Evolutionary conservation across 2,113 vertebrate species (phyloP), one percentile per base, ranked within the genome.

Genomic region (Chloropsis cyanopogon): DNA sequence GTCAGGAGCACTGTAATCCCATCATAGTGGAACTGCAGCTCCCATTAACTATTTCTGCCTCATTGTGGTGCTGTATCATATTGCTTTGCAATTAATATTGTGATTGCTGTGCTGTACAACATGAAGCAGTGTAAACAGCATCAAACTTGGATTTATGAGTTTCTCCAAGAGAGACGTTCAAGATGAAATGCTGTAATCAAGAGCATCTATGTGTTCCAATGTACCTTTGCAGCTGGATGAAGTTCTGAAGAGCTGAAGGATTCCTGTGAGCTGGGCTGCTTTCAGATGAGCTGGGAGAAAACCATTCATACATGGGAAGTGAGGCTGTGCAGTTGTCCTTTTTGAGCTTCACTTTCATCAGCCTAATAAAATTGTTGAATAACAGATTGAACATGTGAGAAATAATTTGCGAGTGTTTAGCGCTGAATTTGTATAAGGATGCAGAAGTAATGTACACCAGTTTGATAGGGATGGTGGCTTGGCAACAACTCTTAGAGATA

Each of bases 301-400:
- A 47, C 12, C 29, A 33, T 35, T 66, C 7, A 15, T 37, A 20
- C 7, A 2, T 41, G 41, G 59, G 49, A 72, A 82, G 64, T 46
- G 69, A 91, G 28, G 52, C 60, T 65, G 3, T 52, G 31, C 24
- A n/a, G 24, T 44, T 2, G 1, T 59, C 42, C 57, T 71, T 64
- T 91, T 44, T 44, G 47, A 92, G 59, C 84, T 82, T 82, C 21
- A 20, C 41, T 87, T 84, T 82, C 44, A 91, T 61, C 81, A 94
- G 22, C 10, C 21, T 68, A 65, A 60, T 87, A 37, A 56, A 61
- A 39, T 26, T 39, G 49, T 2, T 44, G 21, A 65, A 19, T 56
- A 68, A 37, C 1, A 2, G 31, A 41, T 71, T 64, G 49, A 88
- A 65, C 10, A 11, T 1, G 2, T 70, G 2, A 56, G n/a, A 87